A percentile compares a stretch with the other conserved stretches of the same genome.
These are phyloP conservation scores for Lophius piscatorius DNA, from an alignment of 2,113 vertebrate species.

Conservation along the genomic window DNA sequence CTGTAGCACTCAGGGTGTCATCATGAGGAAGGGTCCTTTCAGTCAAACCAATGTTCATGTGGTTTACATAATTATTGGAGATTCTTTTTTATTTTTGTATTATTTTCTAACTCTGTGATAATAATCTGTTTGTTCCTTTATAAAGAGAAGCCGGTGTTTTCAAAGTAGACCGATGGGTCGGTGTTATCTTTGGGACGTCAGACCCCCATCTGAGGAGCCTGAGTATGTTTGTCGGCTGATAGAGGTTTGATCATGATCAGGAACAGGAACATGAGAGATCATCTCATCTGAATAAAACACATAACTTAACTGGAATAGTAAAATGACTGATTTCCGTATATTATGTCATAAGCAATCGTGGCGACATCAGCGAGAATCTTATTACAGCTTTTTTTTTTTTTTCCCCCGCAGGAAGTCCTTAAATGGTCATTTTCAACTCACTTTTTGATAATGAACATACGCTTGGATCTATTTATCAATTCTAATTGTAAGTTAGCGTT, in stretches of 20 bases:
- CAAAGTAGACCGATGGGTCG: conserved; percentile 20
- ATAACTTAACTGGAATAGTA: too few relatives aligned
- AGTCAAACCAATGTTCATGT: conserved; percentile 11
- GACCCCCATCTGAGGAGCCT: not conserved
- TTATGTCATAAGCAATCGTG: too few relatives aligned
- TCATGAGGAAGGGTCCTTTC: conserved; percentile 5
- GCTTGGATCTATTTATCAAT: too few relatives aligned
- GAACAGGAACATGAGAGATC: not conserved
- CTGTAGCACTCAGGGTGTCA: not conserved
- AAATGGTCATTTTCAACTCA: too few relatives aligned
- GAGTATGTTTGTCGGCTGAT: not conserved
- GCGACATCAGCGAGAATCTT: too few relatives aligned
- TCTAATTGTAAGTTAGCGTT: too few relatives aligned
- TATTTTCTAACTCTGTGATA: not conserved
- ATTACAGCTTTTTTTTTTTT: not conserved
- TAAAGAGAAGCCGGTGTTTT: not conserved
- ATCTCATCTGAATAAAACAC: conserved; percentile 14
- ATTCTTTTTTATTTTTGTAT: not conserved
- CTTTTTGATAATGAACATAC: too few relatives aligned
- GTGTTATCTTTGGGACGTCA: conserved; percentile 17
- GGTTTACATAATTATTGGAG: conserved; percentile 37
- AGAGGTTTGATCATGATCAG: not conserved
- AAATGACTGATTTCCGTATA: too few relatives aligned
- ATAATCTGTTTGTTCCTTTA: not conserved
- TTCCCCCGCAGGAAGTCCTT: not conserved